These are phyloP conservation scores for Istiophorus platypterus DNA, from an alignment of 2,113 vertebrate genomes.

Conservation along the genomic window DNA sequence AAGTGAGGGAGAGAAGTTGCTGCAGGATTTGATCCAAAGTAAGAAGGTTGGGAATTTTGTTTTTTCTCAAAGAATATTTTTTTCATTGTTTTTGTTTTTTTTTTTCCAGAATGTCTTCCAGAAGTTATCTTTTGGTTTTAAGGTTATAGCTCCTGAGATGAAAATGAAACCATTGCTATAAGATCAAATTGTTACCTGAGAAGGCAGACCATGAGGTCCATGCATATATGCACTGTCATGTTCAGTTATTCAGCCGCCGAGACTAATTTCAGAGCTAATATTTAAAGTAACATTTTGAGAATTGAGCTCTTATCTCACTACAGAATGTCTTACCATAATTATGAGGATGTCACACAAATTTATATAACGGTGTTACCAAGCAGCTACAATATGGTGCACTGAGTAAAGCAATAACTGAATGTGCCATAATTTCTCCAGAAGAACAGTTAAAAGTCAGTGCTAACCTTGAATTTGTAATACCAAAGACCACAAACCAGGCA, in stretches of 20 bases:
- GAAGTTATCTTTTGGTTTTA: constrained; percentile 16
- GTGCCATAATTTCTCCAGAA: not conserved
- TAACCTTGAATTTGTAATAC: too few relatives aligned
- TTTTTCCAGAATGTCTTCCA: not conserved
- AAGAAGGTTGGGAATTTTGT: not conserved
- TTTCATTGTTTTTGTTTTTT: too few relatives aligned
- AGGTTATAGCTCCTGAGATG: constrained; percentile 11
- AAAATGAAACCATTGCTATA: not conserved
- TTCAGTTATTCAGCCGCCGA: not conserved
- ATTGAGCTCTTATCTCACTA: too few relatives aligned
- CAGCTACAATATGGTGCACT: not conserved
- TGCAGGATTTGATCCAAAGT: constrained; percentile 31
- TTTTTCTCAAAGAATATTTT: not conserved
- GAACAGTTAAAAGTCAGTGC: not conserved
- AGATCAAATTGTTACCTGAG: constrained; percentile 2
- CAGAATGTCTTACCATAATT: not conserved
- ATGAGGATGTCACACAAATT: not conserved
- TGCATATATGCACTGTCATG: not conserved
- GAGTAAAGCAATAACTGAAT: not conserved
- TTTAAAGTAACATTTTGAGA: not conserved
- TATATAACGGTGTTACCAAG: not conserved
- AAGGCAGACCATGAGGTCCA: not conserved
- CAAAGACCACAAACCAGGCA: not conserved
- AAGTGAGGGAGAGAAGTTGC: not conserved
- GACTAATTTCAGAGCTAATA: not conserved